phyloP scores from a whole-genome alignment of 2,113 vertebrate species.

The Crotalus helleri region DNA sequence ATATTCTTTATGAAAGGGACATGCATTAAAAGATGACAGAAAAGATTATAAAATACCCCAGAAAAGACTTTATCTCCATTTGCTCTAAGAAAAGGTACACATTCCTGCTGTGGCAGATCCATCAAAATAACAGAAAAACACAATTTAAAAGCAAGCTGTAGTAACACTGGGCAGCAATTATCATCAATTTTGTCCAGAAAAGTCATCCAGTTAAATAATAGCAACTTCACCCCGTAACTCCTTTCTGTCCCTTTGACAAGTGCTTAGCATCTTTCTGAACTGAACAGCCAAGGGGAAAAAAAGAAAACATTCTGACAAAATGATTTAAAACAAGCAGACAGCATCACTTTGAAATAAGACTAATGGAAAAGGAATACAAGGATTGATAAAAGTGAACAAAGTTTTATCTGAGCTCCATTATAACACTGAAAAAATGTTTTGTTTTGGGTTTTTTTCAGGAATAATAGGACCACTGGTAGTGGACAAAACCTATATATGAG shows the following conservation, averaged over 20 bases:
- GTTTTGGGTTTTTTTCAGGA: no score
- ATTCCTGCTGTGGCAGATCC: not conserved
- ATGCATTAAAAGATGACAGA: not conserved
- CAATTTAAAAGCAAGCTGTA: not conserved
- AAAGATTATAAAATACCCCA: not conserved
- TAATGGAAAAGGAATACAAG: not conserved
- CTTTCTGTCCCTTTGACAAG: slow-evolving; percentile 21
- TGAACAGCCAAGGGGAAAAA: not conserved
- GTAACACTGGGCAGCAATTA: not conserved
- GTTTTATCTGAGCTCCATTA: not conserved
- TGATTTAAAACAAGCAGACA: not conserved
- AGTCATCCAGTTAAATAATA: slow-evolving; percentile 13
- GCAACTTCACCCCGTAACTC: not conserved
- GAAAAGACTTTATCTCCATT: not conserved
- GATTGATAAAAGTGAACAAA: not conserved
- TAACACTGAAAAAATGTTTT: not conserved
- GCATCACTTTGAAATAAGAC: not conserved
- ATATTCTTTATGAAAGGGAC: not conserved
- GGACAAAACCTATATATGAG: not conserved
- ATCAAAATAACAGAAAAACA: slow-evolving; percentile 28
- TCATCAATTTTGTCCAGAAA: rapidly evolving
- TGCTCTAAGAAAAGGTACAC: not conserved
- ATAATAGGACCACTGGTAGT: not conserved
- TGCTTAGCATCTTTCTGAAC: slow-evolving; percentile 15
- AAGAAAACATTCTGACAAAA: not conserved